phyloP scores from a whole-genome alignment of 2,797 vertebrate species.

The Salmo trutta region DNA sequence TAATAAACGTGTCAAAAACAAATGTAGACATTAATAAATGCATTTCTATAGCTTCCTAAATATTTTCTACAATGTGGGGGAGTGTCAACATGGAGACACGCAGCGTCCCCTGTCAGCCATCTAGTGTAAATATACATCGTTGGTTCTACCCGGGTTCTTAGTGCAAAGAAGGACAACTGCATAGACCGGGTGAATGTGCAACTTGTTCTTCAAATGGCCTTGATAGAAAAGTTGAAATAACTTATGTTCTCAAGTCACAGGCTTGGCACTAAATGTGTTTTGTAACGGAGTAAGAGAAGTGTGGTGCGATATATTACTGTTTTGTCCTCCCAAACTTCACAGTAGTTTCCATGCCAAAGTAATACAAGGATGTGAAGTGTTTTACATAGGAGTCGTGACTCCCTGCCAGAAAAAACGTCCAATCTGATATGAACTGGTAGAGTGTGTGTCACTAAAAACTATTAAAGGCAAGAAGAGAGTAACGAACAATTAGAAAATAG shows the following conservation, averaged over 20 bases:
- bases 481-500: slow-evolving; percentile 18
- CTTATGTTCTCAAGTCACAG: background rate
- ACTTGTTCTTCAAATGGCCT: background rate
- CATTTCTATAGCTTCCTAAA: too few relatives aligned
- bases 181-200: background rate
- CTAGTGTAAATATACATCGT: too few relatives aligned
- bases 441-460: slow-evolving; percentile 19
- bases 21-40: too few relatives aligned
- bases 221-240: background rate
- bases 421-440: background rate
- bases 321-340: slow-evolving; percentile 37
- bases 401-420: slow-evolving; percentile 1
- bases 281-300: slow-evolving; percentile 30
- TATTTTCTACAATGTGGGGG: too few relatives aligned
- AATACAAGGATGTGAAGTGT: slow-evolving; percentile 34
- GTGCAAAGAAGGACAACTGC: background rate
- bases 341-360: slow-evolving; percentile 29
- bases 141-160: background rate
- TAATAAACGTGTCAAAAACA: too few relatives aligned
- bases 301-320: slow-evolving; percentile 30
- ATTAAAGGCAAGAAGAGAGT: slow-evolving; percentile 14
- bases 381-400: slow-evolving; percentile 20
- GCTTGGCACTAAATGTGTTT: slow-evolving; percentile 24
- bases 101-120: too few relatives aligned
- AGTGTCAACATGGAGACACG: too few relatives aligned